Evolutionary conservation across 2,888 invertebrate species (phyloP).

Genomic region (Entomobrya multifasciata): DNA sequence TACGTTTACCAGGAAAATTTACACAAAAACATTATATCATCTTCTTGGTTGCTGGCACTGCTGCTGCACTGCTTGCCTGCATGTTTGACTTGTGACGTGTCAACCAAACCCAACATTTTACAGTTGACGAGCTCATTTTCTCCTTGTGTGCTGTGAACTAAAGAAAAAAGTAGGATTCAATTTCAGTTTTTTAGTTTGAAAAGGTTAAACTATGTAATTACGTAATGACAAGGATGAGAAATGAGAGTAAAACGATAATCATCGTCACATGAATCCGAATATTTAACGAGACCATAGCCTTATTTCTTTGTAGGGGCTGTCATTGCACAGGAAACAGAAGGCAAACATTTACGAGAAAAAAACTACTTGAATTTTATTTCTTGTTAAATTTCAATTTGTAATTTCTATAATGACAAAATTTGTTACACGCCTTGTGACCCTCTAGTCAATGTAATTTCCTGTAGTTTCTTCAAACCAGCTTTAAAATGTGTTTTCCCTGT

Average conservation of each 20-base stretch:
- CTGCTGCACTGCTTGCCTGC: not conserved
- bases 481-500: too few species aligned
- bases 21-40: not conserved
- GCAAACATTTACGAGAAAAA: too few species aligned
- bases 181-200: constrained; percentile 49
- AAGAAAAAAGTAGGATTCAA: constrained; percentile 5
- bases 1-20: not conserved
- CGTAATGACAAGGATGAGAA: constrained; percentile 35
- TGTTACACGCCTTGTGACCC: too few species aligned
- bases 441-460: too few species aligned
- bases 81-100: constrained; percentile 30
- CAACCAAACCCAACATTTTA: constrained; percentile 30
- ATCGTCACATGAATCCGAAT: not conserved
- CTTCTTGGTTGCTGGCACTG: not conserved
- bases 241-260: not conserved
- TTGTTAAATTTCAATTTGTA: too few species aligned
- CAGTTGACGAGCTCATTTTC: constrained; percentile 50
- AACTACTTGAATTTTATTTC: too few species aligned
- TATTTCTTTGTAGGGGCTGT: not conserved
- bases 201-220: constrained; percentile 53
- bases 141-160: constrained; percentile 10
- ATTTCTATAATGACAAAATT: too few species aligned
- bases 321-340: too few species aligned
- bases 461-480: too few species aligned
- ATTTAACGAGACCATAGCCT: not conserved